Conservation (phyloP, 2,888 invertebrate species). For the Ophioninae sp. region DNA sequence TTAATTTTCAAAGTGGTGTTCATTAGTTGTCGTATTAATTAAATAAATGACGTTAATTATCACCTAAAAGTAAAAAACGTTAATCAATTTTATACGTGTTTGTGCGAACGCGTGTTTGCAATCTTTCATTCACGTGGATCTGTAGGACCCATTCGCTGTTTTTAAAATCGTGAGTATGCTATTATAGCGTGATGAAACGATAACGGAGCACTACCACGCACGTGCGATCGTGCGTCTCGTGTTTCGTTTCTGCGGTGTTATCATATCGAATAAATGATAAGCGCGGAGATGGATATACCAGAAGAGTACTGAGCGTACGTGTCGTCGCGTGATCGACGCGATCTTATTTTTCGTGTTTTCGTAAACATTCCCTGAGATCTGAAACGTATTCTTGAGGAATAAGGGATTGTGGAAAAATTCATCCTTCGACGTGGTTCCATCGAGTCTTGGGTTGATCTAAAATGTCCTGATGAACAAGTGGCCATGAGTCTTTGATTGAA, state of each 20-base stretch:
- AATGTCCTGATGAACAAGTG: background rate
- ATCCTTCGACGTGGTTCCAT: background rate
- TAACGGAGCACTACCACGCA: background rate
- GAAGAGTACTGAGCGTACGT: background rate
- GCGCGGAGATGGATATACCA: background rate
- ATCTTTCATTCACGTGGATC: background rate
- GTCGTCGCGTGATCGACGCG: constrained; percentile 22
- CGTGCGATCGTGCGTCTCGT: constrained; percentile 24
- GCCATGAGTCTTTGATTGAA: background rate
- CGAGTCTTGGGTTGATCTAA: background rate
- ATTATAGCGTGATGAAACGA: background rate
- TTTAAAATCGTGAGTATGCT: constrained; percentile 13
- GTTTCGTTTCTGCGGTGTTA: background rate
- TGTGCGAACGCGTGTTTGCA: background rate
- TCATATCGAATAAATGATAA: constrained; percentile 4
- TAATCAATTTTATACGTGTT: background rate
- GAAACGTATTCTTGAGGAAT: background rate
- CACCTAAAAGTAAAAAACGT: background rate
- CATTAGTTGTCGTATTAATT: no score
- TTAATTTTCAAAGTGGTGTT: no score
- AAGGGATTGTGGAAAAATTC: background rate
- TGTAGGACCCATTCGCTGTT: background rate
- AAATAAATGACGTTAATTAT: background rate
- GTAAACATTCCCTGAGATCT: background rate
- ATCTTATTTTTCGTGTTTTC: background rate